These are phyloP conservation scores for Pantherophis alleghaniensis DNA, from an alignment of 2,797 vertebrate genomes.

Conservation along the genomic window DNA sequence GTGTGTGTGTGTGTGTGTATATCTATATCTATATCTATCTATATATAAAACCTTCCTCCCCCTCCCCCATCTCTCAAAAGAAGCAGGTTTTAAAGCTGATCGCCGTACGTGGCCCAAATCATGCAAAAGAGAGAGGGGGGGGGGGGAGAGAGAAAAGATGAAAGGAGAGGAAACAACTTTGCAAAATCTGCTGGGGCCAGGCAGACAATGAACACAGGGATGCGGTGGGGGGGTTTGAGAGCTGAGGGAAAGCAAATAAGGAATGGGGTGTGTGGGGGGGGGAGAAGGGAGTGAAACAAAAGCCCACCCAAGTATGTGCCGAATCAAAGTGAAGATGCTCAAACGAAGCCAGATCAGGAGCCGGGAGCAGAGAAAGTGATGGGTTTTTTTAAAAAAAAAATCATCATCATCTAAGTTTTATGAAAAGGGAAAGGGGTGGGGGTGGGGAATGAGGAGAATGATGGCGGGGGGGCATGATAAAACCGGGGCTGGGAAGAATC, in stretches of 20 bases:
- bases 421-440: conserved; percentile 32
- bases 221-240: conserved; percentile 20
- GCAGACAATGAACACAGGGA: conserved; percentile 66
- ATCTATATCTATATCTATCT: no score
- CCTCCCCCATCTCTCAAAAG: conserved; percentile 16
- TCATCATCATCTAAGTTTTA: conserved; percentile 35
- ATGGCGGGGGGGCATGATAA: conserved; percentile 24
- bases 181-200: conserved; percentile 64
- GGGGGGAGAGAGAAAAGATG: conserved; percentile 25
- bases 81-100: conserved; percentile 58
- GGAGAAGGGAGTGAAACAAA: conserved; percentile 56
- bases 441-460: not conserved
- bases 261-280: no score
- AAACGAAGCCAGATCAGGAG: conserved; percentile 62
- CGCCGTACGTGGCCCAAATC: conserved; percentile 62
- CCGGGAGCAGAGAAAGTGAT: conserved; percentile 48
- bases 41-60: not conserved
- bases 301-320: conserved; percentile 64
- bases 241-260: conserved; percentile 40
- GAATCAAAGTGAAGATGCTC: conserved; percentile 64
- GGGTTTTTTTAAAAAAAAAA: conserved; percentile 21
- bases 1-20: no score
- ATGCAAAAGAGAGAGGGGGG: conserved; percentile 39
- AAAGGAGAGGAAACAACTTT: conserved; percentile 59
- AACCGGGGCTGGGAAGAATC: conserved; percentile 24